These are phyloP conservation scores for Heliconius nattereri DNA, from an alignment of 1,140 invertebrate species.

Conservation along the genomic window DNA sequence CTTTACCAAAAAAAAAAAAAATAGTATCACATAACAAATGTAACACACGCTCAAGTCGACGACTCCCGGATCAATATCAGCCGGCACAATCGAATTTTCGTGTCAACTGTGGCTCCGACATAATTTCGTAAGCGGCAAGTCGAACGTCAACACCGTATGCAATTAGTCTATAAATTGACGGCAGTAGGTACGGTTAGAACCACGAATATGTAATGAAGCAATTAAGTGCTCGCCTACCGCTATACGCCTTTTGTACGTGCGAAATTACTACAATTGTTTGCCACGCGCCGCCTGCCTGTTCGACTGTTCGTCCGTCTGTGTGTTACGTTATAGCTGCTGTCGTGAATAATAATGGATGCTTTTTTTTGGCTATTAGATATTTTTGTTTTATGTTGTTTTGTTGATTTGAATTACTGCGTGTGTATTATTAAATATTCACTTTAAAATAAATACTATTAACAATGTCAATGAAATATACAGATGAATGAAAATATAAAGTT, in stretches of 20 bases:
- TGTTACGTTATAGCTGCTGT: background rate
- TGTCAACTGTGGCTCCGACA: slow-evolving; percentile 22
- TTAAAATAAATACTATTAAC: too few species aligned
- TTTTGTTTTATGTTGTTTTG: too few species aligned
- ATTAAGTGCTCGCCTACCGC: slow-evolving; percentile 48
- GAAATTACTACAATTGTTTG: slow-evolving; percentile 35
- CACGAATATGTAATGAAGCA: slow-evolving; percentile 60
- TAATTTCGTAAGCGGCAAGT: slow-evolving; percentile 36
- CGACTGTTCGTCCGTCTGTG: slow-evolving; percentile 16
- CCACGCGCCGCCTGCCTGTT: slow-evolving; percentile 18
- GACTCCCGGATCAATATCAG: slow-evolving; percentile 16
- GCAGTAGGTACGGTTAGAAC: slow-evolving; percentile 30
- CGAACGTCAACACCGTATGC: slow-evolving; percentile 47
- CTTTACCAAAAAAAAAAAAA: background rate
- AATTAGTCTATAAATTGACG: slow-evolving; percentile 51
- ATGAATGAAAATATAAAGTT: background rate
- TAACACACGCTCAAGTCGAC: background rate
- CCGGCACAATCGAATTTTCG: slow-evolving; percentile 23
- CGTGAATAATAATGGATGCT: slow-evolving; percentile 5
- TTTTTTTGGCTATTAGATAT: background rate
- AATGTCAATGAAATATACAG: too few species aligned
- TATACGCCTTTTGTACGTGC: slow-evolving; percentile 38
- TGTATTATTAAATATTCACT: too few species aligned
- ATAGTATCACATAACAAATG: background rate
- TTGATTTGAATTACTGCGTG: too few species aligned